Evolutionary conservation across 2,888 invertebrate genomes (phyloP), one percentile per base, ranked within the genome.

Genomic region (Amphipoea oculea): DNA sequence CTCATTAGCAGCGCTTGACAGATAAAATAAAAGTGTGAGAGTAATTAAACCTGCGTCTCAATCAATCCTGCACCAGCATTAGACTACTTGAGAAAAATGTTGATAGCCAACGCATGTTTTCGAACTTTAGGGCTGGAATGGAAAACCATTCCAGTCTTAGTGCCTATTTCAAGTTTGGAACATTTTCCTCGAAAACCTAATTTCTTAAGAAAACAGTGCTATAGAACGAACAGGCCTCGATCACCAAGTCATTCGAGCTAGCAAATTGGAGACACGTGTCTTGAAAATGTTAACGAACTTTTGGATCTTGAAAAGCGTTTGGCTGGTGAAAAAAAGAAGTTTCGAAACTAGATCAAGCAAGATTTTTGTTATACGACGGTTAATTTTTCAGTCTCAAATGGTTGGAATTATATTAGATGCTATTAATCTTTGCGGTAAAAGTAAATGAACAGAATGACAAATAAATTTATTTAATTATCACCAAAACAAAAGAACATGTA

Each of bases 241-340:
- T 83, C 74, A 85, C 82, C 70, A 85, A 75, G 83, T 79, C 84
- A 85, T 87, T 86, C 84, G 82, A 86, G 81, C 83, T 82, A 83
- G 88, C 85, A 91, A 91, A 91, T 89, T 88, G 89, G 77, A 48
- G 80, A 83, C 63, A 82, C 91, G 91, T 91, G 91, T 89, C 86
- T 78, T 79, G 90, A 88, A 89, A 86, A 85, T 84, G 86, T 86
- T 86, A 91, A 89, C 86, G 78, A 85, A 82, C 66, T 77, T 67
- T 67, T 14, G 29, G 40, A 69, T 63, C 62, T 63, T 23, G 40
- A 40, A 65, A 73, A 76, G 14, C 23, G 29, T 69, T 82, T 60
- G 14, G 71, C 36, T 78, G 23, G 75, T 68, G 60, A 36, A 63
- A 79, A 88, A 86, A 76, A 40, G 4, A 42, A 71, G 42, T 54